Conservation (phyloP, 2,113 vertebrate species). For the Silurus asotus region DNA sequence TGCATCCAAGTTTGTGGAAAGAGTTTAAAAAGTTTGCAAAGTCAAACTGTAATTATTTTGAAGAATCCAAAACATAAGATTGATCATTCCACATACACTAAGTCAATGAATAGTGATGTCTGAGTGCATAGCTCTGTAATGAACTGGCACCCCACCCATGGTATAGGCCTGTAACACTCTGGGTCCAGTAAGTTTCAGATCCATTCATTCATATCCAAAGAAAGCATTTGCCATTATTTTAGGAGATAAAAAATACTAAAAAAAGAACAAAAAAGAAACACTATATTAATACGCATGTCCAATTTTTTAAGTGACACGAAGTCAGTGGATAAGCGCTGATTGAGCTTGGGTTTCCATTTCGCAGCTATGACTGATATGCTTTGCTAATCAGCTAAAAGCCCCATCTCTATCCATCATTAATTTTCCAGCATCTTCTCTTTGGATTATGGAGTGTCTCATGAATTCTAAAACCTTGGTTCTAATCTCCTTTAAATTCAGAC, state of each 20-base stretch:
- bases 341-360: neutral
- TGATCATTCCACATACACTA: neutral
- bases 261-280: neutral
- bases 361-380: neutral
- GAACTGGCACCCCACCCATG: neutral
- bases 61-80: neutral
- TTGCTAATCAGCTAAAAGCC: neutral
- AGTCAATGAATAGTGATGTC: neutral
- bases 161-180: neutral
- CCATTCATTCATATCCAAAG: neutral
- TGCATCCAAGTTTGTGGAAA: neutral
- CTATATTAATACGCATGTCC: neutral
- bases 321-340: constrained; percentile 22
- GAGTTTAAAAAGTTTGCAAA: neutral
- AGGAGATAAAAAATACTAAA: neutral
- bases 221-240: neutral
- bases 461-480: neutral
- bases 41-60: neutral
- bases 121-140: neutral
- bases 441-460: neutral
- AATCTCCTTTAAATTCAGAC: neutral
- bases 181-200: neutral
- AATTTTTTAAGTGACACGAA: neutral
- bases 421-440: neutral
- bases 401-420: neutral